Conservation (phyloP, 1,140 invertebrate genomes). For the Parapsyche elsis region DNA sequence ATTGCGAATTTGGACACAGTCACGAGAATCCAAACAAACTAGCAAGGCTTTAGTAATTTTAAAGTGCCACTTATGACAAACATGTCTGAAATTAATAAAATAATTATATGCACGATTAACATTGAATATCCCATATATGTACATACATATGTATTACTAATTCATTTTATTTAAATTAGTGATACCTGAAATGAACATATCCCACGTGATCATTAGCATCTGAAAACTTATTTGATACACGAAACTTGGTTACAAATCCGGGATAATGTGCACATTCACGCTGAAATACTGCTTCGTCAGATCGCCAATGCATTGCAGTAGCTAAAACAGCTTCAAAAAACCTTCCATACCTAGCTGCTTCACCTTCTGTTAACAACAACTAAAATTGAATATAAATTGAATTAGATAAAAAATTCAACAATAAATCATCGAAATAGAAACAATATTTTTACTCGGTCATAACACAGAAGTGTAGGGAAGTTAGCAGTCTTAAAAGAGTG, state of each 20-base stretch:
- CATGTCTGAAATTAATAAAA: slow-evolving; percentile 73
- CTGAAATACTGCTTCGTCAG: slow-evolving; percentile 88
- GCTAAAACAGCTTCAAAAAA: slow-evolving; percentile 94
- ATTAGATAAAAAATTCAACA: no score
- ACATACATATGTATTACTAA: neutral
- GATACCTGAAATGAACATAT: slow-evolving; percentile 91
- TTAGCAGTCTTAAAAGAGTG: slow-evolving; percentile 96
- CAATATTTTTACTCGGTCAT: slow-evolving; percentile 86
- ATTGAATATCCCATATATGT: slow-evolving; percentile 2
- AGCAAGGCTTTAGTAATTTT: slow-evolving; percentile 97
- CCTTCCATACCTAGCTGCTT: slow-evolving; percentile 95
- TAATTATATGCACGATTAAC: neutral
- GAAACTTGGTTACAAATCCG: slow-evolving; percentile 97
- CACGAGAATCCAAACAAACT: slow-evolving; percentile 94
- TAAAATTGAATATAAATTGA: slow-evolving; percentile 61
- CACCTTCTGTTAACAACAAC: slow-evolving; percentile 98
- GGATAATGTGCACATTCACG: slow-evolving; percentile 95
- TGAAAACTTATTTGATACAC: slow-evolving; percentile 86
- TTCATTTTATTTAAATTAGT: no score
- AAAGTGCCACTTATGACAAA: slow-evolving; percentile 99
- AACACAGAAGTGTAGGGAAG: slow-evolving; percentile 97
- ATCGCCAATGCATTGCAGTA: slow-evolving; percentile 97
- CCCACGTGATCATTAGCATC: slow-evolving; percentile 94
- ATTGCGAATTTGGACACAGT: slow-evolving; percentile 98
- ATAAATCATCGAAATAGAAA: slow-evolving; percentile 43